Evolutionary conservation across 2,888 invertebrate species (phyloP).

Genomic region (Alloscopus bannaensis): DNA sequence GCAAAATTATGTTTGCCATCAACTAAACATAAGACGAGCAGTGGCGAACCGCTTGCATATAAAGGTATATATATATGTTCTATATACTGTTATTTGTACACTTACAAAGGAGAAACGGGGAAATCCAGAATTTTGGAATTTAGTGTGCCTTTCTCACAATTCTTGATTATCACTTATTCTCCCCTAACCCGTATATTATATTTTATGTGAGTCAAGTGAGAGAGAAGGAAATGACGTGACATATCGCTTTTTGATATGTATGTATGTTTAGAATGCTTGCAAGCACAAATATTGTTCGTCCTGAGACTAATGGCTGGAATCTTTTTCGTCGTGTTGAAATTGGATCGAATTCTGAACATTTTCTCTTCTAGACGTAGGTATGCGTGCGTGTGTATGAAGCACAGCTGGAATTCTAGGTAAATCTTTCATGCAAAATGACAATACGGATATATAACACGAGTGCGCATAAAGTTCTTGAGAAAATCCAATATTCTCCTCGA

Average conservation of each 20-base stretch:
- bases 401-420: neutral
- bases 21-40: no score
- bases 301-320: neutral
- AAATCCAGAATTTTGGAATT: no score
- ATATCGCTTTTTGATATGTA: neutral
- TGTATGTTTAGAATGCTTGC: no score
- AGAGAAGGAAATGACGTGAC: slow-evolving; percentile 19
- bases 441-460: neutral
- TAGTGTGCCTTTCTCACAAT: no score
- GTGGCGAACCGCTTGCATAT: no score
- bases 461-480: neutral
- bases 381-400: no score
- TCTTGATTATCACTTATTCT: slow-evolving; percentile 22
- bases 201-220: neutral
- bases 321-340: neutral
- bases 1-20: no score
- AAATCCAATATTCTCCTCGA: neutral
- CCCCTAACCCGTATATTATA: neutral
- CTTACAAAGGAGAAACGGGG: no score
- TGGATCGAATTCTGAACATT: neutral
- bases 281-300: neutral
- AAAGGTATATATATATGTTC: no score
- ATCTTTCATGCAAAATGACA: slow-evolving; percentile 9
- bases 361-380: neutral
- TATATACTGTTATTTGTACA: no score